Conservation (phyloP, 2,113 vertebrate species). For the Falco punctatus region DNA sequence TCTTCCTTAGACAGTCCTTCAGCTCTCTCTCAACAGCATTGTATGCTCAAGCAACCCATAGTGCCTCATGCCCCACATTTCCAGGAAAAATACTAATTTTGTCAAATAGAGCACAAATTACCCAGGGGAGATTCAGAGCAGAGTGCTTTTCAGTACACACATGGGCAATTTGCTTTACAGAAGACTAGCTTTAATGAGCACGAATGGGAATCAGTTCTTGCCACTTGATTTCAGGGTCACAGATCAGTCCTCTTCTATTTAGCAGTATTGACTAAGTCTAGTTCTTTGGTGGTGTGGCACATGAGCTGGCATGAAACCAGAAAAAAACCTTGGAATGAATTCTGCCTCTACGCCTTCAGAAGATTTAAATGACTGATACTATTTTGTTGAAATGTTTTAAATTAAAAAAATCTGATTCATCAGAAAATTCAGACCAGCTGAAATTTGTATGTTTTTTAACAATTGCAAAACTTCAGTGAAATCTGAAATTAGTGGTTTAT, state of each 20-base stretch:
- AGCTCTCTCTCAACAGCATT: background rate
- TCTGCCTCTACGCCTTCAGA: background rate
- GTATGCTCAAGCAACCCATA: background rate
- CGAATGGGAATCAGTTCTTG: background rate
- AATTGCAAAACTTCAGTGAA: background rate
- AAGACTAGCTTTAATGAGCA: background rate
- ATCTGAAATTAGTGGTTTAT: background rate
- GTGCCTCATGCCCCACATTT: background rate
- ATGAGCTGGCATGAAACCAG: background rate
- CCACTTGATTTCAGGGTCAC: constrained; percentile 1
- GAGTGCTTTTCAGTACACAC: background rate
- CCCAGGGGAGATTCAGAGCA: background rate
- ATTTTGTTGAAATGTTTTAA: background rate
- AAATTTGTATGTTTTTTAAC: background rate
- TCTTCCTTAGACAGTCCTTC: background rate
- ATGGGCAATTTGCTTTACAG: background rate
- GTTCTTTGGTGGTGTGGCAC: background rate
- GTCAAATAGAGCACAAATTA: constrained; percentile 8
- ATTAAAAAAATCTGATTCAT: background rate
- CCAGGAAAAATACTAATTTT: background rate
- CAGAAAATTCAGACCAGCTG: background rate
- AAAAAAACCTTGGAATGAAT: background rate
- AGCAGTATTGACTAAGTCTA: background rate
- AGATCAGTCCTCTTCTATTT: background rate
- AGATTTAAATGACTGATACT: background rate